A percentile compares a stretch with the other conserved stretches of the same genome.
These are phyloP conservation scores for Columba janthina DNA, from an alignment of 2,113 vertebrate genomes.

Conservation along the genomic window DNA sequence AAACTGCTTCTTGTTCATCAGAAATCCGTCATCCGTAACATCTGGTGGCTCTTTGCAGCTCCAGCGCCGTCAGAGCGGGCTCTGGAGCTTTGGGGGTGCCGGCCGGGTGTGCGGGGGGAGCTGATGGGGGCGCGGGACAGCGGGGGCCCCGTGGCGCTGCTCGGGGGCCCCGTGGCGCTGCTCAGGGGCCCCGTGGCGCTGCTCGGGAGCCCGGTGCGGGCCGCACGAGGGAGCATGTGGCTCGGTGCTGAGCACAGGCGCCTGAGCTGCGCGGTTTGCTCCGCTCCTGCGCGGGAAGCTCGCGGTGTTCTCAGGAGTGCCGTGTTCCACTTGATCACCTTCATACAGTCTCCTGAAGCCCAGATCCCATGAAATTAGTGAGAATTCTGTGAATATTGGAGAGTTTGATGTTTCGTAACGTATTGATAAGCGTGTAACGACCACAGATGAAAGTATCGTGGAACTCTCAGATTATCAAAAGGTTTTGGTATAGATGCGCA, in stretches of 20 bases:
- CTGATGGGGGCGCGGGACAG: too few species aligned
- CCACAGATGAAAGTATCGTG: not conserved
- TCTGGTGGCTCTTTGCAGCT: not conserved
- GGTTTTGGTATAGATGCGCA: not conserved
- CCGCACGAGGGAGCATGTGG: not conserved
- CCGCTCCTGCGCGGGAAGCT: not conserved
- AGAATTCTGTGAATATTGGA: not conserved
- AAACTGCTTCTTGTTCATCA: not conserved
- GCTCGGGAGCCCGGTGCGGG: too few species aligned
- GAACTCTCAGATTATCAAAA: not conserved
- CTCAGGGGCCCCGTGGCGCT: too few species aligned
- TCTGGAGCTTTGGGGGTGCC: not conserved
- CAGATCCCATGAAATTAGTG: not conserved
- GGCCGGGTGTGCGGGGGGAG: not conserved
- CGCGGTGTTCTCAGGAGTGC: not conserved
- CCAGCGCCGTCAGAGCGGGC: not conserved
- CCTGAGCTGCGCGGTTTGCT: not conserved
- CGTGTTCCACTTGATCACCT: not conserved
- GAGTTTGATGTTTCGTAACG: not conserved
- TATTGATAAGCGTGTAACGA: not conserved
- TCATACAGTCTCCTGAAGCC: not conserved
- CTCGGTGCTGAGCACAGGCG: too few species aligned
- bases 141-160: too few species aligned
- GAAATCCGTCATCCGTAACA: not conserved
- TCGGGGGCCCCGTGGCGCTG: too few species aligned